Evolutionary conservation across 1,140 invertebrate genomes (phyloP), one percentile per base, ranked within the genome.

Genomic region (Himalopsyche phryganea): DNA sequence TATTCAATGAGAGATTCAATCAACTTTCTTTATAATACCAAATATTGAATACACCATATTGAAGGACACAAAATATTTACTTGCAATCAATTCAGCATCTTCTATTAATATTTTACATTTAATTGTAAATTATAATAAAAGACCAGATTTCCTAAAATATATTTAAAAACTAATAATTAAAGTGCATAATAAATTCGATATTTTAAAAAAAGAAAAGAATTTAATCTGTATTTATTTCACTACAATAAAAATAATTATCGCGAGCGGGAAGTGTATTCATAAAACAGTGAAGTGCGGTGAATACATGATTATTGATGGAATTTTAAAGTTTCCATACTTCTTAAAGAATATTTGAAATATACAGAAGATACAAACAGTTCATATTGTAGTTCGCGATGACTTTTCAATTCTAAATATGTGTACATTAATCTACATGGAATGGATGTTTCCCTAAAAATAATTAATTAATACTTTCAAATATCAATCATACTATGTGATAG

Each of bases 401-500:
- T 45, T 54, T 41, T 54, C 51, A 54, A 46, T 44, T 52, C 20
- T 35, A 53, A 42, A 52, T 45, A 46, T 45, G 19, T 54, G 41
- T 40, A 54, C 9, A 35, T 45, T 48, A 52, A 53, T 35, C 60
- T 62, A 62, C 33, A 50, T 62, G 60, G 60, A 62, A 62, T 62
- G 60, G 50, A 58, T 42, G 53, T 61, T 50, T 54, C 53, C 44
- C 60, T 62, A 58, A 53, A 35, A 10, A 42, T 58, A 61, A 47
- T 52, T 55, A 47, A 40, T 38, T 47, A 55, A 38, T 35, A 55
- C 46, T 54, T 54, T 44, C 38, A 41, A 45, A 45, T 54, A 28
- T 32, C 28, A 14, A 46, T 38, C 17, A 46, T 44, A 17, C 42
- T 45, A 35, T 35, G n/a, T n/a, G n/a, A n/a, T 38, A 18, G 14